phyloP scores from a whole-genome alignment of 2,113 vertebrate species.

The Petroica traversi region DNA sequence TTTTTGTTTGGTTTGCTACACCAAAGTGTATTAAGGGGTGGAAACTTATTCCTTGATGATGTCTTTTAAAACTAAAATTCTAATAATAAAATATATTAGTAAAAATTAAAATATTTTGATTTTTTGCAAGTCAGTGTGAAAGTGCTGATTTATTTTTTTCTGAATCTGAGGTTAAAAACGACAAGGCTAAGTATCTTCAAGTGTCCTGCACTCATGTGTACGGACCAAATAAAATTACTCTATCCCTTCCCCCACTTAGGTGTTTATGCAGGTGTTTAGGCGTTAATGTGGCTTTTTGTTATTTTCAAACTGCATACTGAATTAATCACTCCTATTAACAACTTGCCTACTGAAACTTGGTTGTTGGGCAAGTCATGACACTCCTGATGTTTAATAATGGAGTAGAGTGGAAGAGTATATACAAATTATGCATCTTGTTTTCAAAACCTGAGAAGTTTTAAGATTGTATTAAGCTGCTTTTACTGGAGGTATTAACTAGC shows the following conservation, averaged over 20 bases:
- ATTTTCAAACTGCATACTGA: neutral
- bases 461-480: neutral
- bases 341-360: neutral
- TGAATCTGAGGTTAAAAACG: neutral
- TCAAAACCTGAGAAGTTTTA: neutral
- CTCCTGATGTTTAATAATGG: neutral
- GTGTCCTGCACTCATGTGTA: rapidly evolving
- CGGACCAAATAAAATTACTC: neutral
- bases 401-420: neutral
- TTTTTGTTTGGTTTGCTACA: neutral
- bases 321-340: neutral
- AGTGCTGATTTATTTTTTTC: neutral
- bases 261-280: neutral
- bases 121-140: neutral
- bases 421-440: neutral
- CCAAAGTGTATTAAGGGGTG: neutral
- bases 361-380: neutral
- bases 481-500: neutral
- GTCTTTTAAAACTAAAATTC: neutral
- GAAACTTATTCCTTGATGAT: neutral
- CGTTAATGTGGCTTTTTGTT: neutral
- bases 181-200: neutral
- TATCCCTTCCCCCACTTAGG: neutral
- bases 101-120: neutral
- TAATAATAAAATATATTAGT: neutral